phyloP scores from a whole-genome alignment of 1,140 invertebrate genomes.

The Amphibalanus amphitrite region DNA sequence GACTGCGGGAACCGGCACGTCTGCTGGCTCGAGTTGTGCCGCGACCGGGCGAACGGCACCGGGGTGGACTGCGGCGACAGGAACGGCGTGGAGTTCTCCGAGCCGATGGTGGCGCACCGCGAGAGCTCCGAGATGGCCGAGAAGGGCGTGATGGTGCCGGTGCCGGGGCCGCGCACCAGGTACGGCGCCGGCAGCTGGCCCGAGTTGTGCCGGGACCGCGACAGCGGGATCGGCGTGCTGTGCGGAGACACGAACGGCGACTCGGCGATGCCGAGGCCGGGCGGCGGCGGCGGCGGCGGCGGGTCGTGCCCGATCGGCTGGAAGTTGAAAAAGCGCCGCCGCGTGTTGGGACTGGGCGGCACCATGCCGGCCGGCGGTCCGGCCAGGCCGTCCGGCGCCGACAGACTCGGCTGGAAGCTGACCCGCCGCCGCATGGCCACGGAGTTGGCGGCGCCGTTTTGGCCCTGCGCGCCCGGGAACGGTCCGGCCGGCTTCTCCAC shows the following conservation, averaged over 20 bases:
- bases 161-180: constrained; percentile 13
- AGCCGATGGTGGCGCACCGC: constrained; percentile 19
- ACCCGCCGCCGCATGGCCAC: constrained; percentile 31
- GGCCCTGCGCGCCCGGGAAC: constrained; percentile 6
- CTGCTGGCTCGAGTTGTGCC: constrained; percentile 22
- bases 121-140: constrained; percentile 20
- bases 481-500: constrained; percentile 1
- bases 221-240: constrained; percentile 44
- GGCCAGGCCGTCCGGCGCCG: constrained; percentile 6
- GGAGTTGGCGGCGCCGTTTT: constrained; percentile 9
- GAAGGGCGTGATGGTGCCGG: constrained; percentile 19
- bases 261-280: constrained; percentile 32
- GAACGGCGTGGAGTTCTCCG: constrained; percentile 24
- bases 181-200: constrained; percentile 22
- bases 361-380: constrained; percentile 20
- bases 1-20: constrained; percentile 14
- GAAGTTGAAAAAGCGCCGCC: constrained; percentile 61
- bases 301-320: constrained; percentile 49
- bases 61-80: constrained; percentile 28
- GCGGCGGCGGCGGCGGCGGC: constrained; percentile 8
- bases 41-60: constrained; percentile 21
- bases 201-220: constrained; percentile 30
- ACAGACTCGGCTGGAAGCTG: constrained; percentile 35
- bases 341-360: constrained; percentile 39
- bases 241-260: constrained; percentile 69